A percentile compares a stretch with the other conserved stretches of the same genome.
These are phyloP conservation scores for Otocyon megalotis DNA, from an alignment of 2,113 vertebrate species.

Conservation along the genomic window DNA sequence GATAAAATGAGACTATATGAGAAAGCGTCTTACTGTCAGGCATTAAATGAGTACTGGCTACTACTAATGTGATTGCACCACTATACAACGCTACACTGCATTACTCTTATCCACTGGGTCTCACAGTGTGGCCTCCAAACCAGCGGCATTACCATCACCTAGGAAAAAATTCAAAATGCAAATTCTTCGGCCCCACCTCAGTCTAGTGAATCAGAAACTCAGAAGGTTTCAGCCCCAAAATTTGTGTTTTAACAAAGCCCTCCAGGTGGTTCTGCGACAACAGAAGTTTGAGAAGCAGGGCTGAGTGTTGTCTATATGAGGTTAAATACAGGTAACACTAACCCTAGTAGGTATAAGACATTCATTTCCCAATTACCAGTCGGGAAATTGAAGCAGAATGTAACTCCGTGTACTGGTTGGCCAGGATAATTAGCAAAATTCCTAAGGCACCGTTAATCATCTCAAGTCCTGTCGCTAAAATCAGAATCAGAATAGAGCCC, in stretches of 20 bases:
- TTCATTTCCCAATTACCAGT: not conserved
- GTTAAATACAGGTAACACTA: not conserved
- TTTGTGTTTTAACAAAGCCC: not conserved
- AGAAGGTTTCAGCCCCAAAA: not conserved
- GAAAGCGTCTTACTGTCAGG: constrained; percentile 27
- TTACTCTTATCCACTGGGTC: not conserved
- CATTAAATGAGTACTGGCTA: not conserved
- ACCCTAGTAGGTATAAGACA: not conserved
- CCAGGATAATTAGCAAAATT: not conserved
- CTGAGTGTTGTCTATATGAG: not conserved
- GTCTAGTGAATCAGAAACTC: not conserved
- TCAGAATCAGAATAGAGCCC: not conserved
- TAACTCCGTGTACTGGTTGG: not conserved
- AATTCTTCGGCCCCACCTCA: not conserved
- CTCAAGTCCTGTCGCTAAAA: not conserved
- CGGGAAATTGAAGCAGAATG: constrained; percentile 2
- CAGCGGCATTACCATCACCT: not conserved
- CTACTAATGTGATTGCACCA: not conserved
- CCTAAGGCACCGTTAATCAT: not conserved
- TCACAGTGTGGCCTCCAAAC: not conserved
- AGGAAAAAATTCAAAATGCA: not conserved
- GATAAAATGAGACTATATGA: constrained; percentile 33
- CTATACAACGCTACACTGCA: not conserved
- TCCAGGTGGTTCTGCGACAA: not conserved
- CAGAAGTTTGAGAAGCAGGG: not conserved